phyloP scores from a whole-genome alignment of 2,888 invertebrate genomes.

The Stomorhina lunata region DNA sequence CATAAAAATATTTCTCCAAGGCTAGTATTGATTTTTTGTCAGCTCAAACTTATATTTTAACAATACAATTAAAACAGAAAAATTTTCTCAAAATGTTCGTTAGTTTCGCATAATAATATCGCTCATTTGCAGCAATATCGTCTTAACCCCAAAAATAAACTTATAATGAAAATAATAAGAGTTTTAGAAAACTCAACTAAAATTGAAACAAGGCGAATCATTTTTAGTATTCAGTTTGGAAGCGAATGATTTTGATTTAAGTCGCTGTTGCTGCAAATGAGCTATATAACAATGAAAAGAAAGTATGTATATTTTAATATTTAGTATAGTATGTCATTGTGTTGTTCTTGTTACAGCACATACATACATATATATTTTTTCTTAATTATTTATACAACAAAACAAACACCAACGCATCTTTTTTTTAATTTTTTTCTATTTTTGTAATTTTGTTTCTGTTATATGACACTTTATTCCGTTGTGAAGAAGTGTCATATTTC shows the following conservation, averaged over 20 bases:
- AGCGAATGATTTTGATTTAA: too few relatives aligned
- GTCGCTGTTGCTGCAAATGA: too few relatives aligned
- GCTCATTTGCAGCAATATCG: too few relatives aligned
- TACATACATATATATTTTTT: too few relatives aligned
- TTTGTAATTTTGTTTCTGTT: not conserved
- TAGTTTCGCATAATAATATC: too few relatives aligned
- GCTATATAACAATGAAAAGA: conserved; percentile 11
- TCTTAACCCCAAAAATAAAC: too few relatives aligned
- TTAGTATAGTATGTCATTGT: not conserved
- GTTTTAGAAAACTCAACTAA: too few relatives aligned
- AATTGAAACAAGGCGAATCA: too few relatives aligned
- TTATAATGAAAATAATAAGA: too few relatives aligned
- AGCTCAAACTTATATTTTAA: not conserved
- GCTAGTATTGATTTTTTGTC: conserved; percentile 29
- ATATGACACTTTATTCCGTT: conserved; percentile 29
- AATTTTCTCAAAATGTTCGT: conserved; percentile 1
- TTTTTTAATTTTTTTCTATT: not conserved
- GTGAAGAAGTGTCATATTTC: conserved; percentile 50
- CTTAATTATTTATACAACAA: not conserved
- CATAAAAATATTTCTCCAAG: conserved; percentile 12
- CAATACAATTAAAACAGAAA: conserved; percentile 4
- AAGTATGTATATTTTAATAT: conserved; percentile 9
- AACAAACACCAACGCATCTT: conserved; percentile 33
- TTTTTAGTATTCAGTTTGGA: too few relatives aligned
- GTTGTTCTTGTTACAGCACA: too few relatives aligned